Percentiles rank a stretch among this genome's conserved stretches.
Evolutionary conservation across 2,113 vertebrate species (phyloP).

Genomic region (Phalacrocorax pelagicus): DNA sequence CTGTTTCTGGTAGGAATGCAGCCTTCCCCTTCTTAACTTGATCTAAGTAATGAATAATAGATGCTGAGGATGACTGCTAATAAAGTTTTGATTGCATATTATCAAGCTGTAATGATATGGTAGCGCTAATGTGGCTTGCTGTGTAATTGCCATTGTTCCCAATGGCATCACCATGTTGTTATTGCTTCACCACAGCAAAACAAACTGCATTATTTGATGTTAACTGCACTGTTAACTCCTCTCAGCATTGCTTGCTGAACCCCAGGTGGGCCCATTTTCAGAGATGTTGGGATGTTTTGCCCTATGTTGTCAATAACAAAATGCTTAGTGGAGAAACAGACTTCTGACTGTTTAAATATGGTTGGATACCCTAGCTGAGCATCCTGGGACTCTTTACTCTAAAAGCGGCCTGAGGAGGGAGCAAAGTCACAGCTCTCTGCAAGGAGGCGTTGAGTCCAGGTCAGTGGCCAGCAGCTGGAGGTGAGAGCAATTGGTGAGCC

Average conservation of each 20-base stretch:
- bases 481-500: not conserved
- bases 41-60: conserved; percentile 38
- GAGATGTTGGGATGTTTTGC: not conserved
- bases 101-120: conserved; percentile 11
- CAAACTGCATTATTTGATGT: not conserved
- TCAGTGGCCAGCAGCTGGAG: not conserved
- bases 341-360: not conserved
- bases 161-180: conserved; percentile 6
- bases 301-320: not conserved
- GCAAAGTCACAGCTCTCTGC: accelerated
- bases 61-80: conserved; percentile 17
- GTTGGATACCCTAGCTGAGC: not conserved
- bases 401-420: not conserved
- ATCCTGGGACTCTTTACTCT: not conserved
- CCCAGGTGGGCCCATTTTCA: not conserved
- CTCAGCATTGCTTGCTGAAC: not conserved
- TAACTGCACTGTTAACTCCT: not conserved
- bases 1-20: not conserved
- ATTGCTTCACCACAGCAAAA: conserved; percentile 3
- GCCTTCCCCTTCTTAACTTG: not conserved
- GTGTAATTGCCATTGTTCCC: conserved; percentile 50
- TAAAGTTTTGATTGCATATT: conserved; percentile 60
- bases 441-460: not conserved
- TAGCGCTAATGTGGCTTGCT: not conserved
- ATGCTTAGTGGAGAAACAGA: not conserved